Base-by-base conservation (phyloP, 2,113 vertebrate species). In the Notothenia rossii region DNA sequence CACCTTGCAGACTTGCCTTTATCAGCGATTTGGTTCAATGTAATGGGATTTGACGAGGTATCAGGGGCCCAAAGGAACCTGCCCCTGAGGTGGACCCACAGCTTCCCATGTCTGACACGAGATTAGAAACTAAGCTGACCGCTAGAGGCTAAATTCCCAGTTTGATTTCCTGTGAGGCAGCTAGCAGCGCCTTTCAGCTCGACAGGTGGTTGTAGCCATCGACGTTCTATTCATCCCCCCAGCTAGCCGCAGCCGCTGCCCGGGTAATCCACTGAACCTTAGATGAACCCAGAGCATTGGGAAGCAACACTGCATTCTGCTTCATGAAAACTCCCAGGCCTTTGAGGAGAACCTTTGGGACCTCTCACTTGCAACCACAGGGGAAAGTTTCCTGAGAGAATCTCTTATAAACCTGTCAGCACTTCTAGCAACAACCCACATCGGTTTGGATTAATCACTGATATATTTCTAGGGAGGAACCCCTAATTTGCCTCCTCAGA, bases 181-280 rank as follows among this genome's bases (percentile, higher is more conserved):
- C 40, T 9, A 48, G 22, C 14, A 1, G 36, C 1, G 11, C 53
- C 43, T 36, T 46, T 33, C 43, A 43, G 20, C 45, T 18, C 36
- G 17, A 54, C 77, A 70, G 83, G 75, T 72, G 69, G 67, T 58
- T 75, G n/a, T n/a, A 48, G 13, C 53, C 55, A 54, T 46, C 50
- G 50, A 53, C 4, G n/a, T 22, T 45, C 51, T 85, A 59, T 68
- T 88, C 75, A 78, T 70, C 72, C 82, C 80, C 29, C 4, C 8
- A 45, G 72, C 65, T 5, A 64, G 15, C 40, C 7, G 10, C 11
- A 46, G 22, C 8, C 11, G 9, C 49, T 70, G 60, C 68, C 76
- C 68, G 65, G 49, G 29, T 53, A 70, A 83, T 78, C 77, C 77
- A 17, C 40, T 82, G 71, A 76, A 85, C 84, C 82, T 3, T 12